Evolutionary conservation across 2,888 invertebrate genomes (phyloP), one percentile per base, ranked within the genome.

Genomic region (Mactromeris polynyma): DNA sequence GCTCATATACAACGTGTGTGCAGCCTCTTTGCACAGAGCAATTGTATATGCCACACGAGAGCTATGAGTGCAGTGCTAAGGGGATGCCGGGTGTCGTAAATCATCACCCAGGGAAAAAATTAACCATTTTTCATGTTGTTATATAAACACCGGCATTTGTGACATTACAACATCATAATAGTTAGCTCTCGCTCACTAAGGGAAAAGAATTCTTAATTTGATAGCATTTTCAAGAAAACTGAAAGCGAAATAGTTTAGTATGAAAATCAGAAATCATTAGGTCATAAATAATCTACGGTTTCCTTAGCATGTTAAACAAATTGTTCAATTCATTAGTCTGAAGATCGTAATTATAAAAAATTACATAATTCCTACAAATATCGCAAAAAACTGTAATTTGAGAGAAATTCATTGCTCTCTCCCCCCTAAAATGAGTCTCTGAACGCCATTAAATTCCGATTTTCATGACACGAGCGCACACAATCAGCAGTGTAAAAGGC

Each of bases 361-460:
- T 33, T 73, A 73, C 73, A 73, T 73, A 36, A 73, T 73, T 73
- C 33, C 73, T 36, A 73, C 31, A 73, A 73, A 73, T 73, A 33
- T 33, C 36, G 14, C 31, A 14, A 73, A 73, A 73, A 73, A 33
- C 33, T 73, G 73, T 73, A 73, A 73, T 73, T 33, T 73, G 69
- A 86, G 85, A 89, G 89, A 64, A 36, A 58, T 85, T 83, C 79
- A 73, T 77, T 38, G 79, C 86, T 54, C 81, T 58, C 80, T 89
- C 80, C 80, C 79, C 77, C 86, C 54, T 82, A n/a, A 69, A 84
- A 80, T 54, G 81, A 46, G 79, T 73, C 89, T 87, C 89, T 58
- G 69, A 79, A 31, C 69, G 81, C 81, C 85, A 85, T 87, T 89
- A 89, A 89, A 85, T 89, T 83, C 84, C 89, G 85, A 81, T 83